Conservation (phyloP, 1,140 invertebrate species). For the Dendroctonus ponderosae region DNA sequence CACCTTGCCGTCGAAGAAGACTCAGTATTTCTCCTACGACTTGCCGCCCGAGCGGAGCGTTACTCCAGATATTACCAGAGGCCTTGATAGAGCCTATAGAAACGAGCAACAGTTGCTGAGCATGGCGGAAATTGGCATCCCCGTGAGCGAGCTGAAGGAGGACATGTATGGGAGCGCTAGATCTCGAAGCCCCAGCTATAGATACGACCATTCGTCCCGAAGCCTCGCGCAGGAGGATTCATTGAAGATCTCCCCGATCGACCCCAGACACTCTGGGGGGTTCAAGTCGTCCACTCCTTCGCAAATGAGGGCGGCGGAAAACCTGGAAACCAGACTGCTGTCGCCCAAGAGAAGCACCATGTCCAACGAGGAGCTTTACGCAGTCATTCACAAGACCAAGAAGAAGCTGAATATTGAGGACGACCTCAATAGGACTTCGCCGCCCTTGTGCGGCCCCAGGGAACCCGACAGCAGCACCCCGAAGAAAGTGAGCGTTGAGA, state of each 20-base stretch:
- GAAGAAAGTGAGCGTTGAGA: conserved; percentile 55
- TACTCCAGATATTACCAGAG: conserved; percentile 59
- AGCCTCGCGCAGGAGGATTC: conserved; percentile 20
- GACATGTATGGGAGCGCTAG: conserved; percentile 6
- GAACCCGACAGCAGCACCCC: conserved; percentile 52
- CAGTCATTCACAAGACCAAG: conserved; percentile 75
- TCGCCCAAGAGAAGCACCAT: conserved; percentile 70
- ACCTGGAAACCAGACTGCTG: conserved; percentile 49
- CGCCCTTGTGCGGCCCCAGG: conserved; percentile 50
- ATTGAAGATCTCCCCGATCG: conserved; percentile 62
- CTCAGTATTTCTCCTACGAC: conserved; percentile 43
- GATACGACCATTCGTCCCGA: not conserved
- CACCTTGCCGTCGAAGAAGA: conserved; percentile 46
- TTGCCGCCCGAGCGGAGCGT: conserved; percentile 54
- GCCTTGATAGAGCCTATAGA: conserved; percentile 43
- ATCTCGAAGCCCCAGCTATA: conserved; percentile 3
- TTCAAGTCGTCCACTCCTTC: conserved; percentile 63
- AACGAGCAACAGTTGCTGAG: conserved; percentile 18
- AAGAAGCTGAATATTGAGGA: conserved; percentile 70
- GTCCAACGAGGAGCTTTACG: conserved; percentile 74
- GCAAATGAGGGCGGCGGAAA: conserved; percentile 46
- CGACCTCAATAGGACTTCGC: conserved; percentile 54
- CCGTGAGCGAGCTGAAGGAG: conserved; percentile 41
- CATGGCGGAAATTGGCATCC: conserved; percentile 41
- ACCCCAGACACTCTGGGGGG: conserved; percentile 54